Evolutionary conservation across 2,113 vertebrate species (phyloP).

Genomic region (Lipophrys pholis): DNA sequence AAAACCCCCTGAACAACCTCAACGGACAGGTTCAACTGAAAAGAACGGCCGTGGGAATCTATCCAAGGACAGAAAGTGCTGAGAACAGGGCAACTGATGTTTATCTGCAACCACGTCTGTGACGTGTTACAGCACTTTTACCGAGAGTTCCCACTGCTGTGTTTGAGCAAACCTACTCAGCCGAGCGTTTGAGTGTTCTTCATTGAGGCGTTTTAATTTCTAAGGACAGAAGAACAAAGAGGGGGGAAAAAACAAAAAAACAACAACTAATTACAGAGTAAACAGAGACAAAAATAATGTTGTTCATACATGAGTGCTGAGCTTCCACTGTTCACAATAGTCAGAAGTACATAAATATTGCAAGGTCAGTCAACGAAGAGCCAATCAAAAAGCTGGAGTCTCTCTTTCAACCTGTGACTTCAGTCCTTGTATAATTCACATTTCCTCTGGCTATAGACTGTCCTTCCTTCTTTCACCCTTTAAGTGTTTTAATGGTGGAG

Average conservation of each 20-base stretch:
- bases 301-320: constrained; percentile 2
- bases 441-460: constrained; percentile 65
- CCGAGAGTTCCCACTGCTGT: constrained; percentile 40
- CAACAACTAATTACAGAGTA: background rate
- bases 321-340: constrained; percentile 25
- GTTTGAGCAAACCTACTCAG: constrained; percentile 22
- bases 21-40: constrained; percentile 48
- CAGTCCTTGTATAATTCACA: constrained; percentile 65
- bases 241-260: background rate
- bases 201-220: background rate
- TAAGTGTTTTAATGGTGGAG: constrained; percentile 69
- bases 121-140: constrained; percentile 31
- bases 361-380: constrained; percentile 54
- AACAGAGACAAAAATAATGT: constrained; percentile 6
- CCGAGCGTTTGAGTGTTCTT: background rate
- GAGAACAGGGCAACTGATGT: constrained; percentile 53
- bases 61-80: constrained; percentile 55
- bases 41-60: constrained; percentile 59
- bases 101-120: constrained; percentile 57
- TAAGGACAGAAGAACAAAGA: background rate
- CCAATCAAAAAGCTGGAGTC: constrained; percentile 37
- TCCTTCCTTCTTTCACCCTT: constrained; percentile 32
- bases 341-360: constrained; percentile 56
- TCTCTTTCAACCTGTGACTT: constrained; percentile 51
- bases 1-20: background rate